Evolutionary conservation across 1,140 invertebrate genomes (phyloP).

Genomic region (Aphaenogaster rudis): DNA sequence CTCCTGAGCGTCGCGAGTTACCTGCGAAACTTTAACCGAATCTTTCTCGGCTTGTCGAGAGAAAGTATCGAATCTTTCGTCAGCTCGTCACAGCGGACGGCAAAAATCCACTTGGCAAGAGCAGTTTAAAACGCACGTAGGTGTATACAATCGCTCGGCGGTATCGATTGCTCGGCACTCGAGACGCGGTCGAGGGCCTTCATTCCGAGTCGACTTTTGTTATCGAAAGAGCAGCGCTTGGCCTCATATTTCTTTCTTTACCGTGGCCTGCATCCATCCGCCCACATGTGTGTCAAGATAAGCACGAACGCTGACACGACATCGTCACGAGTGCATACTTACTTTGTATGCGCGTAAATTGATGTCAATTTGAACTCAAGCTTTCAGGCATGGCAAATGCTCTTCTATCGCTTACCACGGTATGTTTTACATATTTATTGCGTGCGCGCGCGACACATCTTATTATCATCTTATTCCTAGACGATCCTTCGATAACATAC

Average conservation of each 20-base stretch:
- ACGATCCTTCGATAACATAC: neutral
- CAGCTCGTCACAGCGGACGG: too few relatives aligned
- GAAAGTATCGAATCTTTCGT: constrained; percentile 2
- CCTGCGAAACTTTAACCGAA: neutral
- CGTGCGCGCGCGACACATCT: neutral
- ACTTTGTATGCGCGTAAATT: constrained; percentile 49
- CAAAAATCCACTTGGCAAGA: neutral
- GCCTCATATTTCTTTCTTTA: constrained; percentile 68
- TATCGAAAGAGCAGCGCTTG: constrained; percentile 67
- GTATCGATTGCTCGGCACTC: constrained; percentile 66
- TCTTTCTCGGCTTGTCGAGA: neutral
- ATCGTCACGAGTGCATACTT: constrained; percentile 2
- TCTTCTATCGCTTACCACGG: neutral
- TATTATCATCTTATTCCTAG: constrained; percentile 1
- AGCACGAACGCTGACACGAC: constrained; percentile 66
- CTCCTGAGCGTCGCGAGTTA: neutral
- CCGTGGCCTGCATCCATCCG: constrained; percentile 39
- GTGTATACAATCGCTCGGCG: neutral
- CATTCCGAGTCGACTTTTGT: constrained; percentile 68
- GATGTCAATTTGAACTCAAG: constrained; percentile 50
- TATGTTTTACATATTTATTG: constrained; percentile 33
- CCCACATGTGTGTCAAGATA: constrained; percentile 66
- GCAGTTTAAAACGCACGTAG: constrained; percentile 2
- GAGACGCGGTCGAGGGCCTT: constrained; percentile 60
- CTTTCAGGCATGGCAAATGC: neutral